phyloP scores from a whole-genome alignment of 2,888 invertebrate species.

The Idaea straminata region DNA sequence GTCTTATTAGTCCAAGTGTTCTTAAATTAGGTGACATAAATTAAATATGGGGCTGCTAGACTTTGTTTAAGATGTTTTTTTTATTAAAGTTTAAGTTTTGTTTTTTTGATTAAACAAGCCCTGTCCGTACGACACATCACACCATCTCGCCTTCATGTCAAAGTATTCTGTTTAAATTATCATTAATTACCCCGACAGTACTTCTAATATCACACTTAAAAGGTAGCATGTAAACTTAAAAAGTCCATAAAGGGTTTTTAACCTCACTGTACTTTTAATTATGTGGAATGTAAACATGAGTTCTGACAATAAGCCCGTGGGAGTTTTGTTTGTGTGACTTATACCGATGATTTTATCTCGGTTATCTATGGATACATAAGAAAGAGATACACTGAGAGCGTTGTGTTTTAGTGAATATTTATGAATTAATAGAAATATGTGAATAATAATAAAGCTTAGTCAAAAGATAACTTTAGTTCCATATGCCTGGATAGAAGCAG shows the following conservation, averaged over 20 bases:
- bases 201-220: conserved; percentile 23
- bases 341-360: background rate
- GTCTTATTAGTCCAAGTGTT: no score
- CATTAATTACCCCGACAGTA: conserved; percentile 37
- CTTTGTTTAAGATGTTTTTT: no score
- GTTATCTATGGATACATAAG: background rate
- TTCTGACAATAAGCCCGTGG: conserved; percentile 33
- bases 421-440: no score
- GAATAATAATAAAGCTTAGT: no score
- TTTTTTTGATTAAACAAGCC: no score
- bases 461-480: no score
- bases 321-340: conserved; percentile 4
- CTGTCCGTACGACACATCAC: background rate
- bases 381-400: background rate
- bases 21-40: no score
- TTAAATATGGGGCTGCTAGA: no score
- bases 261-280: conserved; percentile 49
- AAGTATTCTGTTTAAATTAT: background rate
- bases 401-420: background rate
- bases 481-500: no score
- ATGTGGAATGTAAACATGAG: conserved; percentile 46
- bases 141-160: background rate
- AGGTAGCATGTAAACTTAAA: conserved; percentile 33
- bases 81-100: no score
- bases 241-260: conserved; percentile 45